Evolutionary conservation across 2,113 vertebrate genomes (phyloP), one percentile per base, ranked within the genome.

Genomic region (Phylloscopus trochilus): DNA sequence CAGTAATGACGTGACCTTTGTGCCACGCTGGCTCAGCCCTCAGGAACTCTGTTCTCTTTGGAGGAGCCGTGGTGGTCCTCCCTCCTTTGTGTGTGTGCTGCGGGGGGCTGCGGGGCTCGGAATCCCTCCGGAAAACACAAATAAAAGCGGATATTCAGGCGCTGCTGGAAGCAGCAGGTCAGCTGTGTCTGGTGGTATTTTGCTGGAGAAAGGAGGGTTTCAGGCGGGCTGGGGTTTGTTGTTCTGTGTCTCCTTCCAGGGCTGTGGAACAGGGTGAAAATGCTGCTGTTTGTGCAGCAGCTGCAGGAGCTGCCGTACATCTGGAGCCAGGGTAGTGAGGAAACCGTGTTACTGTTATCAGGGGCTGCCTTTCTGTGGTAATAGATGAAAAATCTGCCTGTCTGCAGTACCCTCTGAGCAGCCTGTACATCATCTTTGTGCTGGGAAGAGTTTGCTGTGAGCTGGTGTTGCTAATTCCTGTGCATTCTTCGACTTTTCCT

Each of bases 61-160:
- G 70, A 83, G 75, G 3, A 76, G 88, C 91, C 0, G 14, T 46
- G 74, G 67, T 95, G 78, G 60, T 91, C 84, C 84, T 97, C 66
- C 78, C 59, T 94, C 76, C 86, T 97, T 95, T 90, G 93, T 96
- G 78, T 77, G 46, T 0, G 84, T 51, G 80, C 89, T n/a, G 79
- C 20, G 1, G 85, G 90, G 70, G 68, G 69, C 62, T 87, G 75
- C 5, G 4, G 4, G 73, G 93, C 89, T 86, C 10, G 6, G 44
- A 33, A 53, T 79, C 91, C 69, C 89, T 89, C 81, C 0, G 33
- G 83, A 78, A 91, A 87, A 72, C 78, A 58, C 56, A 75, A 84
- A 63, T 87, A 47, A 52, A 35, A 11, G 5, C 2, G 0, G 67
- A 3, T 27, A 27, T 44, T 70, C 55, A 30, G 55, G 35, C 58